Percentiles rank a stretch among this genome's conserved stretches.
These are phyloP conservation scores for Euplexia lucipara DNA, from an alignment of 2,888 invertebrate genomes.

Conservation along the genomic window DNA sequence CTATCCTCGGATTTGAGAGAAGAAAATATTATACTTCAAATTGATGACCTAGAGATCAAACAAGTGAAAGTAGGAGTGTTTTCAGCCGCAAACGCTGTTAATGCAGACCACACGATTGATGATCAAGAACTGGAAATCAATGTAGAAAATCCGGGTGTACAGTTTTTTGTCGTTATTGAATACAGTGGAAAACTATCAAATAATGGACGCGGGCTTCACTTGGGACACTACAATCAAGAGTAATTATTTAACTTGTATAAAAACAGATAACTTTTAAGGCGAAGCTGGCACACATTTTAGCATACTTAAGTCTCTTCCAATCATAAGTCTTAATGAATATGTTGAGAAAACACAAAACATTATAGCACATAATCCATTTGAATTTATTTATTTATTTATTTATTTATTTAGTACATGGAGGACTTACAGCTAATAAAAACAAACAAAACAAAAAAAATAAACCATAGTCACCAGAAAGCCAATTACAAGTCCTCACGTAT, in stretches of 20 bases:
- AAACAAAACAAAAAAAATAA: no score
- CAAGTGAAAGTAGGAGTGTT: conserved; percentile 72
- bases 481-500: no score
- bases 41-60: conserved; percentile 67
- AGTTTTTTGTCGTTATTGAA: conserved; percentile 74
- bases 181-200: conserved; percentile 70
- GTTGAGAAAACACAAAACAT: no score
- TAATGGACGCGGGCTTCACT: conserved; percentile 72
- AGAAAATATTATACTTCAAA: conserved; percentile 69
- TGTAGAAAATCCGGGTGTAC: conserved; percentile 58
- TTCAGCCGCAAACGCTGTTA: conserved; percentile 64
- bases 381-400: no score
- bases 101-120: conserved; percentile 55
- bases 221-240: conserved; percentile 66
- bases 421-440: no score
- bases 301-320: no score
- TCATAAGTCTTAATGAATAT: no score
- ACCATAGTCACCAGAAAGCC: no score
- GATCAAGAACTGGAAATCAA: conserved; percentile 70
- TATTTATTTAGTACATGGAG: no score
- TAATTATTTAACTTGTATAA: conserved; percentile 53
- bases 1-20: conserved; percentile 67
- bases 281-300: no score
- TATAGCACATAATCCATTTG: no score
- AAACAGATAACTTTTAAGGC: no score